phyloP scores from a whole-genome alignment of 2,113 vertebrate species.

The Todiramphus saurophagus region DNA sequence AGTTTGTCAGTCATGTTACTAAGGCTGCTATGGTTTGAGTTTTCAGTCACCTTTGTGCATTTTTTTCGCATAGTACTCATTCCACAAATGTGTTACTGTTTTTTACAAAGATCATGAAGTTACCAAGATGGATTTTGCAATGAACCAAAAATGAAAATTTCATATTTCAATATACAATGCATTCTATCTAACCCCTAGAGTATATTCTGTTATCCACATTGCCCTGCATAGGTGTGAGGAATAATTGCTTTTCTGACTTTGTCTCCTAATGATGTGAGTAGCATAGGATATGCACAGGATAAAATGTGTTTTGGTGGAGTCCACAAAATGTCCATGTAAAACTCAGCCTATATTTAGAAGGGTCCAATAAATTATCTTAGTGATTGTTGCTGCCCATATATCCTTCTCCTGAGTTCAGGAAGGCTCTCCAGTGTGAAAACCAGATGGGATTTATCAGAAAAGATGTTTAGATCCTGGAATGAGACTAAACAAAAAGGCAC shows the following conservation, averaged over 20 bases:
- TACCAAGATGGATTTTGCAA: not conserved
- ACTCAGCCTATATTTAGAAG: not conserved
- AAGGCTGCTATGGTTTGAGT: not conserved
- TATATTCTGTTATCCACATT: not conserved
- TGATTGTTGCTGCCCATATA: not conserved
- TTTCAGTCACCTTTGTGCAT: not conserved
- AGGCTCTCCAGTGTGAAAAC: not conserved
- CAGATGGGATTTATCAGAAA: not conserved
- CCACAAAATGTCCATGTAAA: not conserved
- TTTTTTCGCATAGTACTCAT: not conserved
- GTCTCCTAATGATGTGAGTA: not conserved
- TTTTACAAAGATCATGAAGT: not conserved
- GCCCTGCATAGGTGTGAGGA: not conserved
- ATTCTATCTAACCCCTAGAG: not conserved
- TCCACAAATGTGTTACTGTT: not conserved
- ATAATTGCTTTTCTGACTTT: not conserved
- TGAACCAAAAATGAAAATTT: not conserved
- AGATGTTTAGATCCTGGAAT: not conserved
- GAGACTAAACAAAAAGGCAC: not conserved
- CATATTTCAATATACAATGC: not conserved
- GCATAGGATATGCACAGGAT: not conserved
- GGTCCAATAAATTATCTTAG: not conserved
- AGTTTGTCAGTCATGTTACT: not conserved
- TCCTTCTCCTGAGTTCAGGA: not conserved
- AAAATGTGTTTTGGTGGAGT: not conserved